Evolutionary conservation across 2,113 vertebrate genomes (phyloP), one percentile per base, ranked within the genome.

Genomic region (Dipodomys merriami): DNA sequence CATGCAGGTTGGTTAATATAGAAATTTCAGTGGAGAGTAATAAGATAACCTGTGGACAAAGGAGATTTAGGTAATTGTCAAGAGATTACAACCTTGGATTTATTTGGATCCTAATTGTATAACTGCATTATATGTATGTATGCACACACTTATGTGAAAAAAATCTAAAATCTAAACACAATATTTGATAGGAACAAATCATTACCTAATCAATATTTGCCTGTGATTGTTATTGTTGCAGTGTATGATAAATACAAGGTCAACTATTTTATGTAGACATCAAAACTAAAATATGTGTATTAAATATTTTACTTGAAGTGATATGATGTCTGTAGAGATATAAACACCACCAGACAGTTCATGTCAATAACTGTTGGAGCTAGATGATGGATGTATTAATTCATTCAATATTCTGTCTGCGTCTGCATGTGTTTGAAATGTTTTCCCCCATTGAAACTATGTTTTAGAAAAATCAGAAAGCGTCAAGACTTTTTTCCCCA

Each of bases 231-330:
- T 53, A 22, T 57, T 57, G 53, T 16, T 57, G 53, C 53, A 57
- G 15, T 65, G 53, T 44, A 83, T 85, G 39, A 39, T 39, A 39
- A 39, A 39, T 39, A 39, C 39, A 39, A 39, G 39, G 5, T 39
- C 39, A 39, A 90, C 35, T 67, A 18, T 85, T 62, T 69, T 33
- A 6, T 60, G 49, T 57, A 68, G 39, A 88, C 10, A 67, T 81
- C 77, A 44, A 81, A 81, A 65, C 49, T 88, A 39, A 76, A 85
- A 73, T 60, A 60, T 57, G 39, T 83, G 44, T 9, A 69, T 88
- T 88, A 90, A 64, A 76, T 71, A 65, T 83, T 82, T 39, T 65
- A 87, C 80, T 74, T 85, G 60, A 80, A 84, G 74, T 57, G 7
- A 62, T 33, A 62, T 13, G 8, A 49, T 69, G 5, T 30, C 13